Base-by-base conservation (phyloP, 2,888 invertebrate genomes). In the Lottia gigantea region DNA sequence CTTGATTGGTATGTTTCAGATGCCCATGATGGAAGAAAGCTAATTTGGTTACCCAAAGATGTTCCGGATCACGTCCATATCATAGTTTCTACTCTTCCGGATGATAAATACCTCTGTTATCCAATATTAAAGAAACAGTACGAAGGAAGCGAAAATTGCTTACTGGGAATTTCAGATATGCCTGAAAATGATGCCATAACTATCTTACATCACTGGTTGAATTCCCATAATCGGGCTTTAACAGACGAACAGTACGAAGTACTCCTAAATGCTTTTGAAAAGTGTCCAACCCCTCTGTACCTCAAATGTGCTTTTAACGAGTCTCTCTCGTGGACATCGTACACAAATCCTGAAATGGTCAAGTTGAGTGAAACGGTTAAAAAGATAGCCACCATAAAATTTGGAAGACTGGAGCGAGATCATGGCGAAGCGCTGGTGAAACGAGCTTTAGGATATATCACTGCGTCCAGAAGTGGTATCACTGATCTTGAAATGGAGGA, bases 401-500 rank as follows among this genome's bases (percentile, higher is more conserved):
- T 85, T 70, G 86, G 80, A 1, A 78, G 83, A 40, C 72, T 87
- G 71, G 88, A 88, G 73, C 73, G 77, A 12, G 82, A 84, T 62
- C 82, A 84, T 66, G 86, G 87, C 0, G 87, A 87, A 68, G 71
- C 82, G 1, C 71, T 88, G 26, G 85, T 83, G 0, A 72, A 85
- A 8, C 74, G 87, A 71, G 92, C 94, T 68, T 89, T 95, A 49
- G 92, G 94, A 2, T 91, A 95, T 73, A 89, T 95, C 71, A 92
- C 93, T 0, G 92, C 93, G 3, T 92, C 95, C 11, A 91, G 94
- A 69, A 92, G 93, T 85, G 95, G 95, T 2, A 90, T 95, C 64
- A 92, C 93, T 25, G 94, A 94, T 83, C 93, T 93, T 6, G 95
- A 96, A 90, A 93, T 94, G 87, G 89, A 94, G 82, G 94, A 89